phyloP scores from a whole-genome alignment of 2,888 invertebrate species.

The Seira musarum region DNA sequence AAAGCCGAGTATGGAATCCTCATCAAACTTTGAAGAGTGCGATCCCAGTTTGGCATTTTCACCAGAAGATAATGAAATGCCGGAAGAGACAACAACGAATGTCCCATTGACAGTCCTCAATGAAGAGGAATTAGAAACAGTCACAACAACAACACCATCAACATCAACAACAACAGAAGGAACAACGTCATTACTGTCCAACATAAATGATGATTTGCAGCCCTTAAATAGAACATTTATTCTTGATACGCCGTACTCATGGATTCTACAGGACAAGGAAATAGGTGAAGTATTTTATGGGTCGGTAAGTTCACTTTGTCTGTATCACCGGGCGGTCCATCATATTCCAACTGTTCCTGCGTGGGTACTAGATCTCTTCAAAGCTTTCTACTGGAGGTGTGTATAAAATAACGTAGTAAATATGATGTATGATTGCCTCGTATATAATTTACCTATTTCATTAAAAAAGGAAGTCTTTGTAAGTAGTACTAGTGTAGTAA shows the following conservation, averaged over 20 bases:
- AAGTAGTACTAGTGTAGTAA: too few species aligned
- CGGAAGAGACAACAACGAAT: not conserved
- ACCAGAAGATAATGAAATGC: constrained; percentile 20
- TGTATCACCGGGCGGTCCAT: constrained; percentile 30
- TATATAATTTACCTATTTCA: too few species aligned
- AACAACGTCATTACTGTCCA: too few species aligned
- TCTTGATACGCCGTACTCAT: constrained; percentile 42
- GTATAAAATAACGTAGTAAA: not conserved
- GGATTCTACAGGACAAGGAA: constrained; percentile 23
- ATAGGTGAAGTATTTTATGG: constrained; percentile 36
- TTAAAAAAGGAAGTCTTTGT: too few species aligned
- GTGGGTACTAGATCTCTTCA: constrained; percentile 48
- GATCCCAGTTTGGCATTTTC: constrained; percentile 25
- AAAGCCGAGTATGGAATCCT: not conserved
- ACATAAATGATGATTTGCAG: too few species aligned
- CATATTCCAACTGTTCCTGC: constrained; percentile 19
- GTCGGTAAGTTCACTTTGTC: constrained; percentile 35
- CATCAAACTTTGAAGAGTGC: constrained; percentile 34
- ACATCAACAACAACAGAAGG: not conserved
- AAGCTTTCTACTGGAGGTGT: constrained; percentile 46
- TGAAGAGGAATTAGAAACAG: not conserved
- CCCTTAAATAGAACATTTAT: not conserved
- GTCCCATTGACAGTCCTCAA: not conserved
- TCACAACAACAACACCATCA: not conserved
- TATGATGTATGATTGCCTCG: too few species aligned